Conservation (phyloP, 2,797 vertebrate genomes). For the Acanthopagrus latus region DNA sequence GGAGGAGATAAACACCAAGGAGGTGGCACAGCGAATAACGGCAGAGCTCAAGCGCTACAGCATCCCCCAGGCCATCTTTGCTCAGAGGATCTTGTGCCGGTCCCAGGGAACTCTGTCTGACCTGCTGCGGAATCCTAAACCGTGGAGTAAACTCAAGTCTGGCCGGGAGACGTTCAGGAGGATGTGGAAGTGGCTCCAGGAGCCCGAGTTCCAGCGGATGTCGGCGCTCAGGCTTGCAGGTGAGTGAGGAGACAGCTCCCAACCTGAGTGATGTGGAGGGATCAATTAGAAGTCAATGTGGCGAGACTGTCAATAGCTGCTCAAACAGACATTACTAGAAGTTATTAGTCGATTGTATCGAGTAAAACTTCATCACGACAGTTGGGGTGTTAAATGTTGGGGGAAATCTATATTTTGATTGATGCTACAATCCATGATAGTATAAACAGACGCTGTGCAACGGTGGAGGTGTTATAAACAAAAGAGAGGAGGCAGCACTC, state of each 20-base stretch:
- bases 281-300: slow-evolving; percentile 86
- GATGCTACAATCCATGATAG: slow-evolving; percentile 71
- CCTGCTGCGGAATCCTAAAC: slow-evolving; percentile 97
- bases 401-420: slow-evolving; percentile 80
- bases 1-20: slow-evolving; percentile 99
- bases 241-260: slow-evolving; percentile 85
- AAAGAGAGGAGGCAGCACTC: slow-evolving; percentile 38
- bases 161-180: slow-evolving; percentile 97
- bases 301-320: slow-evolving; percentile 84
- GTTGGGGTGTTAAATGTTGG: slow-evolving; percentile 81
- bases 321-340: slow-evolving; percentile 84
- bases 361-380: slow-evolving; percentile 84
- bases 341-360: slow-evolving; percentile 84
- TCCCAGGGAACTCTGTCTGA: slow-evolving; percentile 98
- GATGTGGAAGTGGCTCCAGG: slow-evolving; percentile 99
- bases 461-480: slow-evolving; percentile 58
- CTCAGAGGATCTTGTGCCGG: slow-evolving; percentile 97
- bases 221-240: slow-evolving; percentile 97
- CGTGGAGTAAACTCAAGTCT: slow-evolving; percentile 99
- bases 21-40: slow-evolving; percentile 97
- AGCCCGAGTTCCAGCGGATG: slow-evolving; percentile 98
- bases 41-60: slow-evolving; percentile 98
- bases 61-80: slow-evolving; percentile 99
- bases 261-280: slow-evolving; percentile 80
- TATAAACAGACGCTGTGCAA: slow-evolving; percentile 64